Evolutionary conservation across 2,113 vertebrate species (phyloP).

Genomic region (Cardinalis cardinalis): DNA sequence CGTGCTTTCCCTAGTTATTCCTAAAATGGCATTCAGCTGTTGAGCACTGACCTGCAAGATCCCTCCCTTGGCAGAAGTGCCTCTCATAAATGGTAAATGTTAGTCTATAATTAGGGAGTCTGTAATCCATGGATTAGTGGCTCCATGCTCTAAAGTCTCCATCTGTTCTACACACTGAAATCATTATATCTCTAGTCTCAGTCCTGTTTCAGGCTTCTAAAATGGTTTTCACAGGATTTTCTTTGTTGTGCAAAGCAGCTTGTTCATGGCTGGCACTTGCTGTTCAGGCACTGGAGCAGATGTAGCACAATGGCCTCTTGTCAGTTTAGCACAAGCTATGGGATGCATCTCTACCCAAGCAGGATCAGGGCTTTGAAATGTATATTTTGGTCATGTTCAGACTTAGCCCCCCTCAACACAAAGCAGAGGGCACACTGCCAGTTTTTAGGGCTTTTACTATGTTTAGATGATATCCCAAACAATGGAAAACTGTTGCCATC

Average conservation of each 20-base stretch:
- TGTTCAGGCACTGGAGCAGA: not conserved
- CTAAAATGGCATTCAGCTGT: not conserved
- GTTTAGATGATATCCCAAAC: constrained; percentile 43
- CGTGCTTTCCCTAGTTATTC: not conserved
- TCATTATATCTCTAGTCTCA: not conserved
- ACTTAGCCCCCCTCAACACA: not conserved
- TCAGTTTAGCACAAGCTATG: not conserved
- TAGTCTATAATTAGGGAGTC: constrained; percentile 8
- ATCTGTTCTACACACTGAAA: constrained; percentile 47
- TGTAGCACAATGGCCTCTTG: not conserved
- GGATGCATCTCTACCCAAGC: not conserved
- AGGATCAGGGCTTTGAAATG: not conserved
- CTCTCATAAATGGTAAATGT: constrained; percentile 5
- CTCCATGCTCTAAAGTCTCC: constrained; percentile 12
- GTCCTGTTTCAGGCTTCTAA: not conserved
- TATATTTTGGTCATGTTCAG: not conserved
- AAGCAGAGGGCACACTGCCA: constrained; percentile 34
- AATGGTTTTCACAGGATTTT: not conserved
- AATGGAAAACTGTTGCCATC: constrained; percentile 20
- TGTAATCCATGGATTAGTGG: constrained; percentile 52
- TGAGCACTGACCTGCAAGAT: not conserved
- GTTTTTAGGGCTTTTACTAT: constrained; percentile 32
- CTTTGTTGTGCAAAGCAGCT: constrained; percentile 25
- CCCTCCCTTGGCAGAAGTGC: not conserved
- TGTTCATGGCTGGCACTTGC: not conserved